Conservation (phyloP, 2,113 vertebrate genomes). For the Ellobius talpinus region DNA sequence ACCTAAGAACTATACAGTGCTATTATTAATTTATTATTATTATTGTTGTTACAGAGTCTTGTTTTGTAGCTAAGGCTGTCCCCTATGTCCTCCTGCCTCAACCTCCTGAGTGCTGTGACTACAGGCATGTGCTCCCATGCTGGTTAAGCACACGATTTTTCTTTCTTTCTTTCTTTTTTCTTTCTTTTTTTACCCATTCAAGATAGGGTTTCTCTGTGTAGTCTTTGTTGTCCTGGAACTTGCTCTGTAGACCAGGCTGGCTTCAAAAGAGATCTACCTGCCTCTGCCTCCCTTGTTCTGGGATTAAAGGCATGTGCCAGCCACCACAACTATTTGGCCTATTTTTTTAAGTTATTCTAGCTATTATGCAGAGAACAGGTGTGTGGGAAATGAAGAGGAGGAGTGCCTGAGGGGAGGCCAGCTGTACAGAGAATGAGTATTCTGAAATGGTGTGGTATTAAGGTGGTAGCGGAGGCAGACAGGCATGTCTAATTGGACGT, state of each 20-base stretch:
- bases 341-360: background rate
- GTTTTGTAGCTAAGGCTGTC: background rate
- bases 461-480: background rate
- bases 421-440: background rate
- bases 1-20: background rate
- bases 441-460: background rate
- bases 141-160: background rate
- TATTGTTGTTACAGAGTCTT: background rate
- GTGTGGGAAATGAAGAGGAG: background rate
- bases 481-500: background rate
- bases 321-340: no score
- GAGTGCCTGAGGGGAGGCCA: background rate
- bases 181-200: background rate
- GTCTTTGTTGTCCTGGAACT: background rate
- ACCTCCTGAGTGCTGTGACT: background rate
- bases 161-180: background rate
- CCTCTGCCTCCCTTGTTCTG: background rate
- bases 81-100: background rate
- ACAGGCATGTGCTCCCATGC: background rate
- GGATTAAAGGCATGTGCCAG: background rate
- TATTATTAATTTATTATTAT: background rate
- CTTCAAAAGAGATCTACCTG: background rate
- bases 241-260: background rate
- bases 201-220: background rate
- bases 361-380: background rate